Base-by-base conservation (phyloP, 2,113 vertebrate species). In the Lipophrys pholis region DNA sequence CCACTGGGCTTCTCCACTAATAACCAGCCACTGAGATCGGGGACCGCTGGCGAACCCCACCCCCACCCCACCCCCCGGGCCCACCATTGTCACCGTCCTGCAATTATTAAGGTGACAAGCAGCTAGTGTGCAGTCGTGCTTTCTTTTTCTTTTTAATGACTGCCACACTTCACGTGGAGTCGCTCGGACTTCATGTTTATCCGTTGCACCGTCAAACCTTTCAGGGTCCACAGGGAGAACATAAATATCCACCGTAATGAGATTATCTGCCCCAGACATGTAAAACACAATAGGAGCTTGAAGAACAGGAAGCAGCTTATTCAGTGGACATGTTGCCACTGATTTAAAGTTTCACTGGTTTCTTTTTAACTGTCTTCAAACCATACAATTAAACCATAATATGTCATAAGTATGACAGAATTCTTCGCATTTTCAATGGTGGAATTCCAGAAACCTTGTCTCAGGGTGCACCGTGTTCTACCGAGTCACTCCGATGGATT, bases 1-100 rank as follows among this genome's bases (percentile, higher is more conserved):
- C 94, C 94, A 63, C 91, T 91, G 94, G 94, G 94, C 91, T 87
- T 90, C 85, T 80, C 40, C 58, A 75, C 77, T 93, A 90, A 91
- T 91, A 91, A 92, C 62, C 70, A 89, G 89, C 85, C 49, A 75
- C 80, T 67, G 82, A 81, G 85, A 78, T 81, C 15, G 69, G 77
- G 84, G 90, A 86, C 87, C 57, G 12, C 40, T 38, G 72, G 76
- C 55, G 78, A 68, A 67, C 52, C 60, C 78, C 76, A 78, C 84
- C 21, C 21, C 21, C 21, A 78, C 84, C 21, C 21, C 21, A 2
- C 21, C 21, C 21, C 4, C 2, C 4, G 21, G 21, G 2, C 21
- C 21, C 21, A 61, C 87, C 73, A 53, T 75, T 76, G 73, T 38
- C 63, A 86, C 85, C 76, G 77, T 85, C 83, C 82, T 69, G 64